These are phyloP conservation scores for Bugula neritina DNA, from an alignment of 2,888 invertebrate genomes.

Conservation along the genomic window DNA sequence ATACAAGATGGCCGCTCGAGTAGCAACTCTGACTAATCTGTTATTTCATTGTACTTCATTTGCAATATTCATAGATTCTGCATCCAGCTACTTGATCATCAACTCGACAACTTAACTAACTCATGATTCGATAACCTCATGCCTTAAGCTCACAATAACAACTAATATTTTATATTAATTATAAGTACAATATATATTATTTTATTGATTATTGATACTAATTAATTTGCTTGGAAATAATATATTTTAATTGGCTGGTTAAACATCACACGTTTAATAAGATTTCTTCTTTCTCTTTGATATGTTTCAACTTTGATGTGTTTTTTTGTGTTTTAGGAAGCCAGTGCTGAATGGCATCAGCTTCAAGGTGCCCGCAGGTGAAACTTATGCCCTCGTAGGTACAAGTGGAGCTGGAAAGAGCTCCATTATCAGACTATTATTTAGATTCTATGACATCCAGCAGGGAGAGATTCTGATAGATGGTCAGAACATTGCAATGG, in stretches of 20 bases:
- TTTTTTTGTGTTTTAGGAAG: conserved; percentile 39
- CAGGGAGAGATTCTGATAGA: conserved; percentile 52
- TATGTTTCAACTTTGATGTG: too few species aligned
- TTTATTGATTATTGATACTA: too few species aligned
- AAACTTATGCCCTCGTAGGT: conserved; percentile 52
- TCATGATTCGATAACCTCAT: too few species aligned
- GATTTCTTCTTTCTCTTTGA: too few species aligned
- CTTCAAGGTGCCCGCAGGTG: conserved; percentile 48
- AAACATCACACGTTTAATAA: too few species aligned
- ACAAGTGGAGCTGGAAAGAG: conserved; percentile 56
- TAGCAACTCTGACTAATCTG: too few species aligned
- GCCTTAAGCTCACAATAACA: too few species aligned
- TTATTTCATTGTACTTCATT: neutral
- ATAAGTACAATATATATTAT: too few species aligned
- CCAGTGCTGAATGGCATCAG: conserved; percentile 43
- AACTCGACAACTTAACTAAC: neutral
- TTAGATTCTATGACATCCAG: conserved; percentile 56
- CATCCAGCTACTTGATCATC: neutral
- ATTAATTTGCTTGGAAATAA: too few species aligned
- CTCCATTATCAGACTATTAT: conserved; percentile 56
- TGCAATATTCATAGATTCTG: neutral
- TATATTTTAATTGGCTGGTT: too few species aligned
- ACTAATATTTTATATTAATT: too few species aligned
- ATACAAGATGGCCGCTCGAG: too few species aligned
- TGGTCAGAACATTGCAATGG: conserved; percentile 54